These are phyloP conservation scores for Sphenodon punctatus DNA, from an alignment of 2,797 vertebrate genomes.

Conservation along the genomic window DNA sequence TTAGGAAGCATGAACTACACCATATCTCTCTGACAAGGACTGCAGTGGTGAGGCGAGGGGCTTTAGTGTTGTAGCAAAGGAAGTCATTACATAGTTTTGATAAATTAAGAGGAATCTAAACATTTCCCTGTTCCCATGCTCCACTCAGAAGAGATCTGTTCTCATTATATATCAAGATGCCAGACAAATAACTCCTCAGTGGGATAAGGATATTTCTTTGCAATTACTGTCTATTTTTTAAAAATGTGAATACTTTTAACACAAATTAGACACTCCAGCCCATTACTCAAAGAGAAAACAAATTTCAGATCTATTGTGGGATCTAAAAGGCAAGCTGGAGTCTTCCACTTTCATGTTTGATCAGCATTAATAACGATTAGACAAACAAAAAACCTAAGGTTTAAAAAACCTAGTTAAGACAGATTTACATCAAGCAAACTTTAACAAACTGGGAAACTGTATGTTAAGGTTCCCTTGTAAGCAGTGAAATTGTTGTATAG, in stretches of 20 bases:
- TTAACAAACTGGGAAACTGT: no score
- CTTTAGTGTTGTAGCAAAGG: background rate
- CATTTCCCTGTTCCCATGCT: fast-evolving
- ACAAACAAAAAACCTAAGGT: no score
- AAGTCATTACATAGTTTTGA: background rate
- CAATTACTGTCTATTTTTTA: background rate
- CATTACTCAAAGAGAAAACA: background rate
- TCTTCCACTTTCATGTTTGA: background rate
- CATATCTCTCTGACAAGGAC: background rate
- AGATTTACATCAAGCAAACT: no score
- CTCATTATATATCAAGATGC: fast-evolving
- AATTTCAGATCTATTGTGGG: background rate
- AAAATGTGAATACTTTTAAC: no score
- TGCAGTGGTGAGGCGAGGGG: background rate
- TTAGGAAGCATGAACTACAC: constrained; percentile 14
- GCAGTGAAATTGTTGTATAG: no score
- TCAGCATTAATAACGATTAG: no score
- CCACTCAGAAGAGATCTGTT: background rate
- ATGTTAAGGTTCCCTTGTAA: no score
- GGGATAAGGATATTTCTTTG: background rate
- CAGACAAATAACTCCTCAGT: background rate
- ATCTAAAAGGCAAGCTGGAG: background rate
- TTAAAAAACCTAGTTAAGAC: no score
- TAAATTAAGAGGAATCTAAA: background rate
- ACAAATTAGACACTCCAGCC: no score